Evolutionary conservation across 2,797 vertebrate species (phyloP).

Genomic region (Protosalanx chinensis): DNA sequence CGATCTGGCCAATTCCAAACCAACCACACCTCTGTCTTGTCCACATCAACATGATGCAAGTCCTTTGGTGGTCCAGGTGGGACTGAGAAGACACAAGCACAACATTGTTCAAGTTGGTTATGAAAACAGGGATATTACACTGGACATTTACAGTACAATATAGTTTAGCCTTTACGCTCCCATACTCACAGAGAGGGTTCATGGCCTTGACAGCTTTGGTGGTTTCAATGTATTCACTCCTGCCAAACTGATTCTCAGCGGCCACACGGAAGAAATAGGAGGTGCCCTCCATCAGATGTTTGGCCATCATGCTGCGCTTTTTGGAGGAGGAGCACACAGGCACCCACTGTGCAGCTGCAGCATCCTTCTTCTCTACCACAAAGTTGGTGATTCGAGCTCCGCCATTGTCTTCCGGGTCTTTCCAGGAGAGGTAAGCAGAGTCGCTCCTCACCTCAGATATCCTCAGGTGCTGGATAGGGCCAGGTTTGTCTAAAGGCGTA

Average conservation of each 20-base stretch:
- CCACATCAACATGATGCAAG: conserved; percentile 90
- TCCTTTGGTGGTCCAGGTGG: conserved; percentile 98
- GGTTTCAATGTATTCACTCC: conserved; percentile 88
- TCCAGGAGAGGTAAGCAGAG: conserved; percentile 97
- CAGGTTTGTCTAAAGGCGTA: conserved; percentile 86
- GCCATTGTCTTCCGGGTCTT: conserved; percentile 95
- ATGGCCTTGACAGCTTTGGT: conserved; percentile 91
- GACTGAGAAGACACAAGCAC: conserved; percentile 70
- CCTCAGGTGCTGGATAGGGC: conserved; percentile 89
- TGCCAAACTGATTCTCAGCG: conserved; percentile 95
- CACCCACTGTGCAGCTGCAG: conserved; percentile 87
- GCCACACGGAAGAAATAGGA: conserved; percentile 95
- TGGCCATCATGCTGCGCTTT: conserved; percentile 90
- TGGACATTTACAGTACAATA: background rate
- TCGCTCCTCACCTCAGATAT: conserved; percentile 92
- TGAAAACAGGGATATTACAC: background rate
- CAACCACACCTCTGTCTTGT: conserved; percentile 96
- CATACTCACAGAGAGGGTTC: conserved; percentile 93
- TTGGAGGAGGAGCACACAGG: conserved; percentile 93
- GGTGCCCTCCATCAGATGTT: conserved; percentile 91
- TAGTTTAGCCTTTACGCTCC: background rate
- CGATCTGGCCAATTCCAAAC: conserved; percentile 97
- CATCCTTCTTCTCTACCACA: conserved; percentile 94
- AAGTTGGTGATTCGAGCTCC: conserved; percentile 95
- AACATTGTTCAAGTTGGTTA: conserved; percentile 13